Evolutionary conservation across 2,797 vertebrate species (phyloP), one percentile per base, ranked within the genome.

Genomic region (Molothrus aeneus): DNA sequence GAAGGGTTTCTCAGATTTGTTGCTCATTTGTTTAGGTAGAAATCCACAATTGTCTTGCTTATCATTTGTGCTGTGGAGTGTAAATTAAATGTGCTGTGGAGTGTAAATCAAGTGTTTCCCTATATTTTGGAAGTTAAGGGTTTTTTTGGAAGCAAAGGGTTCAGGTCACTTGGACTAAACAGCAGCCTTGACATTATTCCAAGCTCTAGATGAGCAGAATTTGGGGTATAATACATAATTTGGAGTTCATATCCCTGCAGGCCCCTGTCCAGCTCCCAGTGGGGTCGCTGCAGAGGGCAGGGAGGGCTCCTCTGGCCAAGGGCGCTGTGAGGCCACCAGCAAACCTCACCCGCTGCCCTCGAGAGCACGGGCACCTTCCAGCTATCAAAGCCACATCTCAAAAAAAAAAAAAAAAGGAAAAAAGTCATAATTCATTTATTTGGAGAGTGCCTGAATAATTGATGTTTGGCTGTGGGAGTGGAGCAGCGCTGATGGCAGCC

Each of bases 371-470:
- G 38, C 31, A 17, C n/a, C 3, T 56, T 70, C 14, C 28, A 56
- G 50, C 51, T 70, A 86, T 40, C 31, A 47, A 72, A 90, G 61
- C 19, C 66, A 26, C 24, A 22, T 29, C 16, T 64, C 21, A 13
- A 11, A 16, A 12, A 22, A 12, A 11, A 12, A 11, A 45, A 18
- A 19, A 66, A 50, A 14, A 1, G 1, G 4, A 10, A 43, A 73
- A 20, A 78, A 3, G 3, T 32, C 29, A 26, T 48, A 75, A 75
- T 94, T 93, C 50, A 50, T 73, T 71, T 90, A 80, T 93, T 94
- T 60, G 48, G 43, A 85, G 93, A 81, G 60, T 57, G n/a, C 50
- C 72, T 93, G 86, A 88, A 91, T 73, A 82, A 92, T 34, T 59
- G 88, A n/a, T 28, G 74, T 12, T 56, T 10, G 80, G 40, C 72